A percentile compares a stretch with the other conserved stretches of the same genome.
These are phyloP conservation scores for Lutjanus erythropterus DNA, from an alignment of 2,113 vertebrate species.

Conservation along the genomic window DNA sequence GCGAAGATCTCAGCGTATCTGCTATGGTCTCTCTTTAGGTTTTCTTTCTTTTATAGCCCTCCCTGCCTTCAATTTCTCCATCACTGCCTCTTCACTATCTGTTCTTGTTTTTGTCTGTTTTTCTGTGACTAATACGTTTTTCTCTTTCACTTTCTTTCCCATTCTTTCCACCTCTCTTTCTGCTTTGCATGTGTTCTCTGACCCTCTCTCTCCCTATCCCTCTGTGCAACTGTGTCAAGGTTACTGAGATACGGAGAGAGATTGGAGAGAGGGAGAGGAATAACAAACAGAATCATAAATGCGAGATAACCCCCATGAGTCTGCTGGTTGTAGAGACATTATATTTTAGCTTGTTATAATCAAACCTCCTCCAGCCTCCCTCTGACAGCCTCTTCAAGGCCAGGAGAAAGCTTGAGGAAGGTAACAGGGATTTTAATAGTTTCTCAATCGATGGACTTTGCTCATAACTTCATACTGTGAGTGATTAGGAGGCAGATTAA, in stretches of 20 bases:
- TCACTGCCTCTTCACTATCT: constrained; percentile 7
- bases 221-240: constrained; percentile 64
- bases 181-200: constrained; percentile 49
- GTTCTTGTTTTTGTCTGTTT: constrained; percentile 4
- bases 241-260: constrained; percentile 52
- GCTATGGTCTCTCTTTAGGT: neutral
- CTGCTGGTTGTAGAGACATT: constrained; percentile 42
- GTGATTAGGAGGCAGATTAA: constrained; percentile 61
- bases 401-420: neutral
- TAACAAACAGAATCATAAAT: constrained; percentile 77
- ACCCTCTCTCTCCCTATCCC: constrained; percentile 25
- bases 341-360: constrained; percentile 62
- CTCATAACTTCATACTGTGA: constrained; percentile 31
- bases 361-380: constrained; percentile 34
- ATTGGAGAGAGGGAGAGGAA: constrained; percentile 42
- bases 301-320: constrained; percentile 53
- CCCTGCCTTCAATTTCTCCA: neutral
- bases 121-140: constrained; percentile 16
- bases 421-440: constrained; percentile 10
- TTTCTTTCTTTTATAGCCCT: constrained; percentile 1
- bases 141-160: constrained; percentile 9
- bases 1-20: neutral
- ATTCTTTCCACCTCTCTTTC: constrained; percentile 21
- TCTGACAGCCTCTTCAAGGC: constrained; percentile 48
- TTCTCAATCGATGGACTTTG: constrained; percentile 25